Percentiles rank a stretch among this genome's conserved stretches.
Conservation (phyloP, 2,888 invertebrate genomes). For the Corbicula japonica region DNA sequence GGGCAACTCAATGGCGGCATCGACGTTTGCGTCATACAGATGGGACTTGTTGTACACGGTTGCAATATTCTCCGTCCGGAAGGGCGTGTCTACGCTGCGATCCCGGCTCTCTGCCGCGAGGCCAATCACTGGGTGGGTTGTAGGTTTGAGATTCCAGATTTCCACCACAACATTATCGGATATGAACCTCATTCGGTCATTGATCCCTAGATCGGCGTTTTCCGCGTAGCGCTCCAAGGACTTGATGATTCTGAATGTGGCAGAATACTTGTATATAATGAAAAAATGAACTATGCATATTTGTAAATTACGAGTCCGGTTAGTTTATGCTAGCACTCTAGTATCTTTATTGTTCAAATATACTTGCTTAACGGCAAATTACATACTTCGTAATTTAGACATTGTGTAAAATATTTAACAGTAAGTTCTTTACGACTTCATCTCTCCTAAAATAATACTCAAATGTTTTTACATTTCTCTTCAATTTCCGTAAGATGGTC, state of each 20-base stretch:
- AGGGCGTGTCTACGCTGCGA: constrained; percentile 30
- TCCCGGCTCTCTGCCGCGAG: constrained; percentile 69
- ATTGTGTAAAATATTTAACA: too few relatives aligned
- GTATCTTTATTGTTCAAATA: too few relatives aligned
- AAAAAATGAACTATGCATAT: too few relatives aligned
- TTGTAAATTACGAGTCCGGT: too few relatives aligned
- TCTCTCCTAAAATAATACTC: too few relatives aligned
- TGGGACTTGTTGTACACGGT: constrained; percentile 70
- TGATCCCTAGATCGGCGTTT: constrained; percentile 67
- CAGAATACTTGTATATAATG: too few relatives aligned
- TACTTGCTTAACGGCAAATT: too few relatives aligned
- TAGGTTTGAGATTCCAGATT: constrained; percentile 74
- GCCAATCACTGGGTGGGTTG: constrained; percentile 73
- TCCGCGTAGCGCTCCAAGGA: constrained; percentile 76
- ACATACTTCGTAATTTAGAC: too few relatives aligned
- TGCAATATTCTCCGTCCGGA: constrained; percentile 64
- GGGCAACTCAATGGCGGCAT: constrained; percentile 80
- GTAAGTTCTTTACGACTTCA: too few relatives aligned
- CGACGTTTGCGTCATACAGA: constrained; percentile 68
- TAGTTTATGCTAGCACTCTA: too few relatives aligned
- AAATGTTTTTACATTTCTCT: too few relatives aligned
- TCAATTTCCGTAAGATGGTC: too few relatives aligned
- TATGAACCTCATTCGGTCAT: constrained; percentile 69
- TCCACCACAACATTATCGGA: constrained; percentile 79
- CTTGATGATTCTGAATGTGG: constrained; percentile 76